Conservation (phyloP, 2,888 invertebrate species). For the Tetrapedia diversipes region DNA sequence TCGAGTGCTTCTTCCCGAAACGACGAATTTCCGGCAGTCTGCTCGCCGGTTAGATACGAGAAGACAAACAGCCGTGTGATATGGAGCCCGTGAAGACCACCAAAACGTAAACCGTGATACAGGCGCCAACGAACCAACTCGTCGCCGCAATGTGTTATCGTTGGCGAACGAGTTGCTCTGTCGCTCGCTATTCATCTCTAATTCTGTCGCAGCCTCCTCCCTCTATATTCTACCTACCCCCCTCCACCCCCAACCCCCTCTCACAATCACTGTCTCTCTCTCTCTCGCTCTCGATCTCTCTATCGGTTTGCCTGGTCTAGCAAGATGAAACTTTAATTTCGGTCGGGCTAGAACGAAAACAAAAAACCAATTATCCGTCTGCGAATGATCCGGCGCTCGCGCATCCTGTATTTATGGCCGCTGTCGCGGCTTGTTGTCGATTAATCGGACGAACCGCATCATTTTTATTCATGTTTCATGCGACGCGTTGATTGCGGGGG, state of each 20-base stretch:
- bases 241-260: no score
- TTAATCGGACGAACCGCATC: constrained; percentile 53
- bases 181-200: constrained; percentile 69
- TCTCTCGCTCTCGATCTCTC: no score
- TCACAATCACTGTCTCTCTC: no score
- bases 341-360: constrained; percentile 39
- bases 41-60: constrained; percentile 45
- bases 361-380: constrained; percentile 50
- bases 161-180: constrained; percentile 67
- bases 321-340: constrained; percentile 69
- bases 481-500: constrained; percentile 18
- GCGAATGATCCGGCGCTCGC: constrained; percentile 35
- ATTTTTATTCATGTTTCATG: constrained; percentile 49
- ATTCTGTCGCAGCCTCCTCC: constrained; percentile 42
- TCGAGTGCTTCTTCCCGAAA: background rate
- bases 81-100: constrained; percentile 65
- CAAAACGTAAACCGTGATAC: constrained; percentile 70
- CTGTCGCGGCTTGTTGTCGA: constrained; percentile 29
- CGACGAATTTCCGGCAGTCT: constrained; percentile 26
- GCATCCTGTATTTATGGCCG: constrained; percentile 44
- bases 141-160: constrained; percentile 71
- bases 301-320: constrained; percentile 58
- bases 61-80: constrained; percentile 66
- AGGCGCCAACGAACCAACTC: constrained; percentile 68
- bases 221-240: no score